Conservation (phyloP, 30 jellyfish, hydroid and myxozoan species). For the Turritopsis dohrnii region DNA sequence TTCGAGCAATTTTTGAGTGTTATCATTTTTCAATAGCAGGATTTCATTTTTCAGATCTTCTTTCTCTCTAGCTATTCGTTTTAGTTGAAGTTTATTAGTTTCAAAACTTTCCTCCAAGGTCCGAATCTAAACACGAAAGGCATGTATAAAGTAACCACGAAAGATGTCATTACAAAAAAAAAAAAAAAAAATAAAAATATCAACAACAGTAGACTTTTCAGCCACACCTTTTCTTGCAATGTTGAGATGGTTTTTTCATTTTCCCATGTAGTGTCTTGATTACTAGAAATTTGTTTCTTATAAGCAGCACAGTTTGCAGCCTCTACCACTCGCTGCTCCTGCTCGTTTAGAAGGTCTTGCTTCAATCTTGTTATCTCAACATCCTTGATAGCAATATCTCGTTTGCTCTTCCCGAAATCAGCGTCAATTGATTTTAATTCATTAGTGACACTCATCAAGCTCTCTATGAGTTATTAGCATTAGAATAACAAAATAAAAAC, state of each 20-base stretch:
- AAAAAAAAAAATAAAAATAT: too few species aligned
- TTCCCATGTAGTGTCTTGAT: slow-evolving; percentile 45
- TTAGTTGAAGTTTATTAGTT: slow-evolving; percentile 50
- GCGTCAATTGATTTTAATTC: slow-evolving; percentile 77
- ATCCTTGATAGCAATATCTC: slow-evolving; percentile 54
- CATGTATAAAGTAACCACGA: neutral
- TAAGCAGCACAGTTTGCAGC: slow-evolving; percentile 20
- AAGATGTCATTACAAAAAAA: neutral
- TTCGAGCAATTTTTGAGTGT: slow-evolving; percentile 33
- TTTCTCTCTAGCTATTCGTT: slow-evolving; percentile 51
- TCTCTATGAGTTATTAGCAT: slow-evolving; percentile 29
- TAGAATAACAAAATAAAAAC: neutral
- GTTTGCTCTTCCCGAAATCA: slow-evolving; percentile 56
- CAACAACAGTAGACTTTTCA: neutral
- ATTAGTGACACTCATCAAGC: slow-evolving; percentile 64
- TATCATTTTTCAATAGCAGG: slow-evolving; percentile 22
- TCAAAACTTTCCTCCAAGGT: slow-evolving; percentile 54
- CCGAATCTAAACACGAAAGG: slow-evolving; percentile 32
- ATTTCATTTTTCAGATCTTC: slow-evolving; percentile 45
- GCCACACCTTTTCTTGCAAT: slow-evolving; percentile 50
- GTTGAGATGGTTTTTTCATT: slow-evolving; percentile 58
- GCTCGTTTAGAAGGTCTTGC: slow-evolving; percentile 49
- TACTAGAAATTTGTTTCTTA: slow-evolving; percentile 40
- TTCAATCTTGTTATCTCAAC: slow-evolving; percentile 64
- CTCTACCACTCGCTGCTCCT: slow-evolving; percentile 46